Evolutionary conservation across 2,888 invertebrate species (phyloP).

Genomic region (Cryptus viduatorius): DNA sequence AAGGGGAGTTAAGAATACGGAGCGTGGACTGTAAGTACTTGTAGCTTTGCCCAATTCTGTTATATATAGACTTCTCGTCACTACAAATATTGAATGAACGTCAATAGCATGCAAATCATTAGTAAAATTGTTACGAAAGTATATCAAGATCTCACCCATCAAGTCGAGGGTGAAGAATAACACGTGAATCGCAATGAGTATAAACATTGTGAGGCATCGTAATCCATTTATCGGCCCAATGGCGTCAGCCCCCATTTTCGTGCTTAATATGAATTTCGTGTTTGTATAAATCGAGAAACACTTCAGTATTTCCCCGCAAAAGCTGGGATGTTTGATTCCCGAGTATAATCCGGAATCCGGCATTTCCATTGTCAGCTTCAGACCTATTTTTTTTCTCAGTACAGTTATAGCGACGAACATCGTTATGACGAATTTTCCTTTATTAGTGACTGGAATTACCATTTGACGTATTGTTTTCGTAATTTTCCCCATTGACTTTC

Average conservation of each 20-base stretch:
- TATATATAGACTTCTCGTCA: too few relatives aligned
- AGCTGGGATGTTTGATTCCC: conserved; percentile 61
- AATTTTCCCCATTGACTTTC: conserved; percentile 48
- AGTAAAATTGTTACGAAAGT: too few relatives aligned
- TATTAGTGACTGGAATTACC: conserved; percentile 50
- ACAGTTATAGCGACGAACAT: neutral
- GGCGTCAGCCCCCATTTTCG: conserved; percentile 79
- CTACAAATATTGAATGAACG: too few relatives aligned
- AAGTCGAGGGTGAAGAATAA: too few relatives aligned
- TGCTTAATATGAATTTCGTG: conserved; percentile 83
- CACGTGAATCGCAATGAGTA: too few relatives aligned
- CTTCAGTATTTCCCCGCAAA: conserved; percentile 78
- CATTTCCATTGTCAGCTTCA: conserved; percentile 64
- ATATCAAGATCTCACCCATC: too few relatives aligned
- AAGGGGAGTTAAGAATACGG: too few relatives aligned
- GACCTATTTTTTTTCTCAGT: conserved; percentile 32
- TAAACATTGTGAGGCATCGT: conserved; percentile 86
- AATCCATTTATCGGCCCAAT: conserved; percentile 86
- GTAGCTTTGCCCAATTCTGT: too few relatives aligned
- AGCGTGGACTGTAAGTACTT: too few relatives aligned
- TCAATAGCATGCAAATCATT: too few relatives aligned
- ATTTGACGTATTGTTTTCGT: conserved; percentile 71
- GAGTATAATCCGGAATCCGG: conserved; percentile 71
- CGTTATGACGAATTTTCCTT: neutral
- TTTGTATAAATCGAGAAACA: conserved; percentile 86